Base-by-base conservation (phyloP, 1,140 invertebrate species). In the Oncopeltus fasciatus region DNA sequence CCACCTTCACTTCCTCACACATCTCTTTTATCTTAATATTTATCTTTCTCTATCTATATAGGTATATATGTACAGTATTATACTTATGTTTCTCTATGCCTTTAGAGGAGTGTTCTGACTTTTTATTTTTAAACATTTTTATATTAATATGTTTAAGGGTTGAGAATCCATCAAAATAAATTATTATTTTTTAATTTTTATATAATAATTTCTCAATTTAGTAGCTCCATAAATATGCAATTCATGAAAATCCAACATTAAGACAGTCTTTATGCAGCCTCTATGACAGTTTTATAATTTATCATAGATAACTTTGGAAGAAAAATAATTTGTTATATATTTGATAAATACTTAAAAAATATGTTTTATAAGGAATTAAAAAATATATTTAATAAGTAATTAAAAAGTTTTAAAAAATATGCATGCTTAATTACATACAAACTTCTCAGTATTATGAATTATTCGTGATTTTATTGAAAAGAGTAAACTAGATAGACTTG, bases 41-140 rank as follows among this genome's bases (percentile, higher is more conserved):
- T 53, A 18, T 53, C 44, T 47, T 26, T 53, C 49, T 53, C 49
- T 53, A 24, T 53, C 49, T 53, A 53, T 53, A 18, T 53, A 53
- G 20, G 16, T 24, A 20, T 53, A 24, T 24, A 24, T 53, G 49
- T 53, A 53, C 26, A 24, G 12, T 53, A 53, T 53, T 53, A 53
- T 53, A 53, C 49, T 24, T 53, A 53, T 53, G 26, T 53, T 53
- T 53, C 26, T 24, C 26, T 24, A 53, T 53, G 49, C 21, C 49
- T 53, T 24, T 53, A n/a, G n/a, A 11, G 20, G 49, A 24, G 24
- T 53, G 49, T 24, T 53, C 49, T 53, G 20, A 53, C 24, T 38
- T 14, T 38, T 38, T 38, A 38, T 8, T 38, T 8, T 38, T 38
- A 8, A 38, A 38, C 31, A 38, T 8, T 8, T 38, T 5, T 5